phyloP scores from a whole-genome alignment of 2,888 invertebrate genomes.

The Mythimna impura region DNA sequence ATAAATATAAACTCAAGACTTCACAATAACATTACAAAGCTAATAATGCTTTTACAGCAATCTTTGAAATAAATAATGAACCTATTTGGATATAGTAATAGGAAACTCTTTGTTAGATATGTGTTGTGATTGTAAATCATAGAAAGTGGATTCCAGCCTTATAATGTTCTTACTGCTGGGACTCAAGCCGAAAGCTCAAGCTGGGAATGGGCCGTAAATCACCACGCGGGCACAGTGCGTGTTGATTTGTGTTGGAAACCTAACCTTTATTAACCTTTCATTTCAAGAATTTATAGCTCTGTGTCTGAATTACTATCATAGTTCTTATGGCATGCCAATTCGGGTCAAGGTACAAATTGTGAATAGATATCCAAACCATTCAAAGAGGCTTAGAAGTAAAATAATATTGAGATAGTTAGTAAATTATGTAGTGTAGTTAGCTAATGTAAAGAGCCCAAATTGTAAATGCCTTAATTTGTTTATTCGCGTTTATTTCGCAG shows the following conservation, averaged over 20 bases:
- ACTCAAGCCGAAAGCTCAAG: too few species aligned
- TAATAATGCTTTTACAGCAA: conserved; percentile 19
- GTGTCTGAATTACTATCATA: neutral
- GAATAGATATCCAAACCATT: too few species aligned
- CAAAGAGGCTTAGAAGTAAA: too few species aligned
- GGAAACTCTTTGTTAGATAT: neutral
- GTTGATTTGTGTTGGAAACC: too few species aligned
- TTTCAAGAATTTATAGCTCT: neutral
- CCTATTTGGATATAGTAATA: too few species aligned
- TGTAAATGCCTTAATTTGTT: neutral
- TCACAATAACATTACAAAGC: conserved; percentile 44
- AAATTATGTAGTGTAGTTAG: neutral
- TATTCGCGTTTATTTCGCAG: neutral
- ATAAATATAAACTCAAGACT: conserved; percentile 67
- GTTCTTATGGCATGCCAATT: too few species aligned
- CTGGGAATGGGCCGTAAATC: too few species aligned
- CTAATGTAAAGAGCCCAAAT: neutral
- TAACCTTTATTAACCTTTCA: too few species aligned
- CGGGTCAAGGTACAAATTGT: too few species aligned
- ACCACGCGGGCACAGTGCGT: too few species aligned
- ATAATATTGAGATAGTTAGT: too few species aligned
- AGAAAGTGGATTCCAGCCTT: neutral
- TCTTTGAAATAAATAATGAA: conserved; percentile 35
- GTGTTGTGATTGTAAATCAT: neutral
- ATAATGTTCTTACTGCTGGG: neutral